Base-by-base conservation (phyloP, 2,888 invertebrate genomes). In the Drosophila meridionalis region DNA sequence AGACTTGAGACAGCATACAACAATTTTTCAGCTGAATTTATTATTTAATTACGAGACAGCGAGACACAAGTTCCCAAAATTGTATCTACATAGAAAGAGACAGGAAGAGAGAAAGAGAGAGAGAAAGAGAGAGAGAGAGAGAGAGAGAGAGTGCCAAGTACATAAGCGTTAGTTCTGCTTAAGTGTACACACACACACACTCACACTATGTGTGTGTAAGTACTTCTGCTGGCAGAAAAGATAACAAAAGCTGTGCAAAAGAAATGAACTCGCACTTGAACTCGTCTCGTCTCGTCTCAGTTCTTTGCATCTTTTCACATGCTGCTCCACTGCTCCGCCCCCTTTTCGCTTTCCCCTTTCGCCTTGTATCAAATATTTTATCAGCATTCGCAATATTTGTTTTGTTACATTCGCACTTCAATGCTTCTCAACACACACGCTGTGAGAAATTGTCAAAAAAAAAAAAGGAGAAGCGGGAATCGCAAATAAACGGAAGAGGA, bases 31-130 rank as follows among this genome's bases (percentile, higher is more conserved):
- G 69, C 73, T 66, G 71, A 83, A 83, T 83, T 83, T 83, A 88
- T 88, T 83, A 83, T 83, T 88, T 83, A 86, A 88, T 83, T 83
- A 80, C 67, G 50, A 69, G 72, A 48, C 38, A 53, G 50, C 55
- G 52, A n/a, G 56, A 52, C 52, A 28, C 43, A 65, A 58, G 61
- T 26, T 58, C 20, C 36, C n/a, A 53, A 73, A 63, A 12, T 57
- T 47, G 32, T 43, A 30, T 50, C 42, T 50, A 42, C 48, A 28
- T 67, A 14, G n/a, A 42, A 32, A 36, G n/a, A 28, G 14, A 56
- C 12, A 9, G 8, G 20, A 20, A 20, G 20, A 20, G n/a, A n/a
- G n/a, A n/a, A n/a, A 9, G n/a, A 28, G 14, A 11, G 9, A 2
- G 9, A 55, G 26, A 14, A 14, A 38, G 14, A n/a, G 26, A 14